Percentiles rank a stretch among this genome's conserved stretches.
Conservation (phyloP, 1,140 invertebrate species). For the Nephila pilipes region DNA sequence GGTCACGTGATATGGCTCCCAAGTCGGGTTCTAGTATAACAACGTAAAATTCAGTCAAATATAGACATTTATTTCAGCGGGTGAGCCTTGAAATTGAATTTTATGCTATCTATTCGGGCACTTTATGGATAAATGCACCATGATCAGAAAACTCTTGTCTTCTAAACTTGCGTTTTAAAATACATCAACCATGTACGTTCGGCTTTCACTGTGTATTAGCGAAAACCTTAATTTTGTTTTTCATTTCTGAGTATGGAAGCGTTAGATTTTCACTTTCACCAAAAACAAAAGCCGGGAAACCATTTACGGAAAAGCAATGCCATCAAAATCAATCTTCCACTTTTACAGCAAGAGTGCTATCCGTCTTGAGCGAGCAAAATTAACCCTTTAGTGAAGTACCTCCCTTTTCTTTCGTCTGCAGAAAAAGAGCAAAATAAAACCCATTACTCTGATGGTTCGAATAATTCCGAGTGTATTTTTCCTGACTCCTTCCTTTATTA, state of each 20-base stretch:
- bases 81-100: background rate
- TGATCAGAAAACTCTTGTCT: background rate
- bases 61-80: background rate
- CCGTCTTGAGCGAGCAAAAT: conserved; percentile 58
- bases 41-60: background rate
- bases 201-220: conserved; percentile 33
- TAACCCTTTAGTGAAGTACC: conserved; percentile 65
- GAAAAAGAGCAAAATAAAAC: conserved; percentile 52
- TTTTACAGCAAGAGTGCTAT: conserved; percentile 16
- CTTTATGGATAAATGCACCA: background rate
- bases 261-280: conserved; percentile 1
- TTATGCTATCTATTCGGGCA: background rate
- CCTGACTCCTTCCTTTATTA: background rate
- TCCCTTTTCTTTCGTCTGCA: conserved; percentile 12
- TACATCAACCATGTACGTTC: background rate
- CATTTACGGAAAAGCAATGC: conserved; percentile 53
- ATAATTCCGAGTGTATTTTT: conserved; percentile 50
- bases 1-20: background rate
- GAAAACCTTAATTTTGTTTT: conserved; percentile 11
- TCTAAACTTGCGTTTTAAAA: conserved; percentile 6
- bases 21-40: background rate
- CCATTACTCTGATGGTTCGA: conserved; percentile 62
- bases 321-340: conserved; percentile 71
- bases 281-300: conserved; percentile 38
- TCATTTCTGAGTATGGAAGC: background rate